Evolutionary conservation across 23 tunicate genomes (phyloP).

Genomic region (Ciona savignyi): DNA sequence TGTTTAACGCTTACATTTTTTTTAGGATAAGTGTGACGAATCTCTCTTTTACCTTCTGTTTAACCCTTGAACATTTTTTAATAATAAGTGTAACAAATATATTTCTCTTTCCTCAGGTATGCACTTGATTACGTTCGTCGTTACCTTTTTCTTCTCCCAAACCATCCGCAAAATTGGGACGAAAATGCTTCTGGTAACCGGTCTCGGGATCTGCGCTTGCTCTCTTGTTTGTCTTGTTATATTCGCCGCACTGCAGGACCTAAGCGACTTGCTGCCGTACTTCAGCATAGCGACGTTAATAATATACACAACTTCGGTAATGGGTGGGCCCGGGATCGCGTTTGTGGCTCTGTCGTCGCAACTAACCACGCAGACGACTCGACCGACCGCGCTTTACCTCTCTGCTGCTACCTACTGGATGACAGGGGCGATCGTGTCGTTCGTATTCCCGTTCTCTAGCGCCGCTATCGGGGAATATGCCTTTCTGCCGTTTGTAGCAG

Average conservation of each 20-base stretch:
- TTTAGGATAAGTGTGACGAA: no score
- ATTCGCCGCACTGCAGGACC: not conserved
- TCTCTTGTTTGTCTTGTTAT: not conserved
- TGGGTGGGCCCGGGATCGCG: slow-evolving; percentile 1
- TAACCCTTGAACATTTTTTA: no score
- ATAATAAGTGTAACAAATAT: no score
- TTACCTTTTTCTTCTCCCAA: not conserved
- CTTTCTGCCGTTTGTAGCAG: slow-evolving; percentile 19
- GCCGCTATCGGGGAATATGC: slow-evolving; percentile 24
- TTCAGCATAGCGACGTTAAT: not conserved
- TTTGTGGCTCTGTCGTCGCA: slow-evolving; percentile 29
- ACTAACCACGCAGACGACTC: slow-evolving; percentile 19
- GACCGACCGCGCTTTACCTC: slow-evolving; percentile 28
- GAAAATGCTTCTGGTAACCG: not conserved
- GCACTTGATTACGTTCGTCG: not conserved
- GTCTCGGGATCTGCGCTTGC: not conserved
- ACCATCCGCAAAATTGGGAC: not conserved
- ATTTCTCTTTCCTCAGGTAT: not conserved
- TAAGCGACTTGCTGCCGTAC: not conserved
- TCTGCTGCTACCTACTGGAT: slow-evolving; percentile 19
- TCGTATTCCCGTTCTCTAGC: slow-evolving; percentile 34
- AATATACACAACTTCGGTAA: not conserved
- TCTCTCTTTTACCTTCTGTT: no score
- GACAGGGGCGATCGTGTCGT: slow-evolving; percentile 12
- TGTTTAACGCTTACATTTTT: no score